Evolutionary conservation across 1,140 invertebrate genomes (phyloP), one percentile per base, ranked within the genome.

Genomic region (Dryas iulia): DNA sequence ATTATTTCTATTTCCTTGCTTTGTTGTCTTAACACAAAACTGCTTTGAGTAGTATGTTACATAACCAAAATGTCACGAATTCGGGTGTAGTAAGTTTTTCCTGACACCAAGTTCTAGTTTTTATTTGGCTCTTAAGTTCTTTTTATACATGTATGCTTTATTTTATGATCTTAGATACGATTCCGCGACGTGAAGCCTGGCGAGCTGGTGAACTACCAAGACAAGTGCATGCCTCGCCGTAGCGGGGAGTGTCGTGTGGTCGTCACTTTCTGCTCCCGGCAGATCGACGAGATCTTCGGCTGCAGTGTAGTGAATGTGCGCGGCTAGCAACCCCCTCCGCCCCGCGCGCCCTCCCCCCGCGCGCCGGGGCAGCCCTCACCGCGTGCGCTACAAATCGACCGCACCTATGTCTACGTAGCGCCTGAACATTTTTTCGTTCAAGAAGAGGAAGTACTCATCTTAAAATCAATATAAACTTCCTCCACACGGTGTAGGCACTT

Each of bases 261-360:
- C 8, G 94, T 92, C 58, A 93, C 93, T 23, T 95, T 95, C 83
- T 94, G 92, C 39, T 95, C 94, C n/a, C 92, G 93, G 39, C 92
- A 94, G 79, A 86, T 95, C 23, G 93, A 93, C 78, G 94, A 95
- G 77, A 92, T 95, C 79, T 92, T 91, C 74, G 94, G 94, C 31
- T 93, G 93, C 65, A 90, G 85, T 10, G 90, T 81, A 58, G 87
- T 93, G 63, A 90, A 82, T 28, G 92, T 93, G 63, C 84, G 87
- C 60, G 91, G 89, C 86, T 92, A 91, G 86, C 87, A 78, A 80
- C 79, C 74, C 76, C 73, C 81, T 63, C 81, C 83, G 84, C 82
- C 86, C 79, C 86, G 78, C 59, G 82, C 74, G 73, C 69, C 75
- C 69, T 74, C 78, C 76, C 73, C 76, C 78, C 79, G 74, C 76